Evolutionary conservation across 1,140 invertebrate genomes (phyloP).

Genomic region (Ganaspis sp.): DNA sequence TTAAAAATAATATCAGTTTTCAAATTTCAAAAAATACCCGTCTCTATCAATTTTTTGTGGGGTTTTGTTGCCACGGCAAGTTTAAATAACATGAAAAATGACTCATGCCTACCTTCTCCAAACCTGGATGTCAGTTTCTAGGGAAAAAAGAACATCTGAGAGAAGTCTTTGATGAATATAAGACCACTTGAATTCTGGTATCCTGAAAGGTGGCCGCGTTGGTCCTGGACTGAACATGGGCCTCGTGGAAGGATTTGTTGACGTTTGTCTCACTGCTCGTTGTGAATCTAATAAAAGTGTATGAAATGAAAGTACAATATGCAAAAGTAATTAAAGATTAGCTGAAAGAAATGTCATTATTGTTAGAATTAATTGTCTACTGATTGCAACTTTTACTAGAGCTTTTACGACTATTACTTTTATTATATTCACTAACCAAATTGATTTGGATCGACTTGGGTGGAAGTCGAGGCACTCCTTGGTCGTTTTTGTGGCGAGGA

Average conservation of each 20-base stretch:
- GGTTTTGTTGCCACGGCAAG: too few species aligned
- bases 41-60: too few species aligned
- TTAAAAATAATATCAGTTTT: too few species aligned
- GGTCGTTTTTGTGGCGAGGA: constrained; percentile 81
- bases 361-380: too few species aligned
- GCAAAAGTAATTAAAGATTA: too few species aligned
- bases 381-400: too few species aligned
- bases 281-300: constrained; percentile 70
- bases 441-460: constrained; percentile 88
- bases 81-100: too few species aligned
- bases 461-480: constrained; percentile 85
- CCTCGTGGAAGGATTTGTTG: constrained; percentile 78
- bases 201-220: constrained; percentile 96
- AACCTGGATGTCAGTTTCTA: constrained; percentile 98
- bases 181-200: constrained; percentile 99
- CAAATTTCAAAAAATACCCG: too few species aligned
- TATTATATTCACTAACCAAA: constrained; percentile 79
- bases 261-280: constrained; percentile 76
- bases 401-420: not conserved
- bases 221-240: constrained; percentile 97
- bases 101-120: constrained; percentile 82
- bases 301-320: constrained; percentile 36
- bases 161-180: constrained; percentile 97
- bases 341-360: too few species aligned
- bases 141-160: constrained; percentile 96